Base-by-base conservation (phyloP, 1,140 invertebrate species). In the Frieseomelitta varia region DNA sequence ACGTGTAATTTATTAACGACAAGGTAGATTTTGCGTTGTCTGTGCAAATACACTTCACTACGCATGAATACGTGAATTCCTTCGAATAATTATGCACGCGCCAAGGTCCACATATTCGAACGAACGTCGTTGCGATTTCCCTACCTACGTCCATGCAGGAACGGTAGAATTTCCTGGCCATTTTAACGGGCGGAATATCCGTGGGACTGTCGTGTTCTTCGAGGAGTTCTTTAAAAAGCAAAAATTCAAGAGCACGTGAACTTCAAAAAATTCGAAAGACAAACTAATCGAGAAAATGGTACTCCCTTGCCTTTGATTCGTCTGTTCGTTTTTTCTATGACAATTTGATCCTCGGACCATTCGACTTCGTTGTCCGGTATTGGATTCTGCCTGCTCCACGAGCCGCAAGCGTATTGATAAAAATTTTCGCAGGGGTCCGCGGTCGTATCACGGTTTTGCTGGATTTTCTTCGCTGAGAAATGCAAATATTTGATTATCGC, bases 91-190 rank as follows among this genome's bases (percentile, higher is more conserved):
- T 69, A 69, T 39, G 34, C 34, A n/a, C 68, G 2, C n/a, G 24
- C 19, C 10, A 1, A 69, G 21, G 39, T 65, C 27, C 6, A 17
- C 17, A 24, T 15, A 34, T 53, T 53, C 24, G 34, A n/a, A 15
- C 19, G 12, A 51, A 53, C 12, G 14, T 8, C 21, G 17, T 2
- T 68, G 14, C 10, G 19, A 21, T 39, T 30, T 53, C 34, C 55
- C 58, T 84, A 91, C 90, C 88, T 82, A 67, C 69, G 47, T 91
- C 71, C 87, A 91, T 91, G 34, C 91, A 91, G 12, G 90, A 87
- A 24, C 78, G 85, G 69, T 90, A 91, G 71, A 88, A 85, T 71
- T 87, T 87, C 53, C 79, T 91, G 1, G 85, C 81, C 82, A 88
- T 80, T 78, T 68, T 88, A 14, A 91, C 65, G 4, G 90, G 90